Percentiles rank a stretch among this genome's conserved stretches.
phyloP scores from a whole-genome alignment of 2,113 vertebrate species.

The Anseranas semipalmata region DNA sequence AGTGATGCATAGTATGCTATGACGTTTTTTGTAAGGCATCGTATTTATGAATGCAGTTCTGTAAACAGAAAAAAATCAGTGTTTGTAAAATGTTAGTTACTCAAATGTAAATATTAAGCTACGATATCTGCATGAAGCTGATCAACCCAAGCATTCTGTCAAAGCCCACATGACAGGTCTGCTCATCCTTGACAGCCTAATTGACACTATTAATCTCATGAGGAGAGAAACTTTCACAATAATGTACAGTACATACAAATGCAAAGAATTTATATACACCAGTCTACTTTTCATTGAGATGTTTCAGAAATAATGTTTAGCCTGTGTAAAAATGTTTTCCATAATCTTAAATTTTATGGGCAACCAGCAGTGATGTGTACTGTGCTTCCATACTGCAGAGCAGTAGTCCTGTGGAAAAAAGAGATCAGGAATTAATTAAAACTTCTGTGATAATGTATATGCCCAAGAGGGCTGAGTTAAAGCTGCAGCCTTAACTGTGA shows the following conservation, averaged over 20 bases:
- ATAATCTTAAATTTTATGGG: neutral
- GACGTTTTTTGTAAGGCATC: slow-evolving; percentile 13
- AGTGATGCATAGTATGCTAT: neutral
- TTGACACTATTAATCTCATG: slow-evolving; percentile 51
- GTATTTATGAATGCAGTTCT: slow-evolving; percentile 27
- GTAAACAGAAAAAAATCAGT: neutral
- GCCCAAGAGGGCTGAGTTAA: neutral
- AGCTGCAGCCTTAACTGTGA: neutral
- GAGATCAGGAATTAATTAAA: neutral
- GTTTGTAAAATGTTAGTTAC: slow-evolving; percentile 16
- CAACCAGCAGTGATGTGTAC: neutral
- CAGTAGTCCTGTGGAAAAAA: neutral
- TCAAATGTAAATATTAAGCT: slow-evolving; percentile 38
- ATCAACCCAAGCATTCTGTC: slow-evolving; percentile 57
- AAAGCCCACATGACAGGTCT: slow-evolving; percentile 42
- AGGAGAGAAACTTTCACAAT: slow-evolving; percentile 25
- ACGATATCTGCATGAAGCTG: slow-evolving; percentile 29
- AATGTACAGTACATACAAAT: slow-evolving; percentile 7
- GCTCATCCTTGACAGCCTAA: slow-evolving; percentile 54
- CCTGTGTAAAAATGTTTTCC: neutral
- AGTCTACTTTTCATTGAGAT: neutral
- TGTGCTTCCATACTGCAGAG: neutral
- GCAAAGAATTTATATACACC: slow-evolving; percentile 11
- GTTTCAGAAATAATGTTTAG: slow-evolving; percentile 18
- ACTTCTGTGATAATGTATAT: neutral